Evolutionary conservation across 2,797 vertebrate species (phyloP), one percentile per base, ranked within the genome.

Genomic region (Staurois parvus): DNA sequence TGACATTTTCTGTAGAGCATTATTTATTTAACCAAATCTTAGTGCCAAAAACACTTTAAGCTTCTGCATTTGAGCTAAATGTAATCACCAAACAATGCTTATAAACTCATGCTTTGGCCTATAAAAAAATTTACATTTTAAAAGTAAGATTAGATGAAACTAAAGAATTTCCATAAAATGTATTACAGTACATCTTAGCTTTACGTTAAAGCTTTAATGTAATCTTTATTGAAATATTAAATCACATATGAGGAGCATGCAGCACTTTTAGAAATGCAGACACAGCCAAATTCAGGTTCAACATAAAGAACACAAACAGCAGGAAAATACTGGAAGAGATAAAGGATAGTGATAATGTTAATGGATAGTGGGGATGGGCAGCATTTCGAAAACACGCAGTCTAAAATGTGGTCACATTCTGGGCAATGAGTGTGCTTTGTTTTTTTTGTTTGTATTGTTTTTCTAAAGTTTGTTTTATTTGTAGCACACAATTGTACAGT

Each of bases 221-320:
- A 62, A 72, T 64, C 45, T 84, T 84, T 84, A 84, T 84, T 78
- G 75, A 72, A 78, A 64, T 34, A 84, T 64, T 78, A 84, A 84
- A 78, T 84, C 74, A 84, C 42, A 37, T 84, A 40, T 84, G 32
- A 17, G 6, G 32, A 66, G 64, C 10, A 66, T 66, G 64, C 29
- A 77, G 76, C 52, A 34, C 67, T 40, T 66, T 37, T 70, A 78
- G 42, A 79, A 59, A 70, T 78, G 68, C 83, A 72, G 68, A 64
- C 66, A 66, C 32, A 84, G 32, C 8, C 66, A 79, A 79, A 84
- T 72, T 19, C 48, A 48, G 40, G 17, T 32, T 70, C 29, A 40
- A 45, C 37, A 67, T 66, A 30, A 64, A 69, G 48, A 28, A 64
- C 26, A 52, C 34, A 83, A 83, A 67, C 72, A 34, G 30, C 62